phyloP scores from a whole-genome alignment of 2,113 vertebrate genomes.

The Macquaria ambigua region DNA sequence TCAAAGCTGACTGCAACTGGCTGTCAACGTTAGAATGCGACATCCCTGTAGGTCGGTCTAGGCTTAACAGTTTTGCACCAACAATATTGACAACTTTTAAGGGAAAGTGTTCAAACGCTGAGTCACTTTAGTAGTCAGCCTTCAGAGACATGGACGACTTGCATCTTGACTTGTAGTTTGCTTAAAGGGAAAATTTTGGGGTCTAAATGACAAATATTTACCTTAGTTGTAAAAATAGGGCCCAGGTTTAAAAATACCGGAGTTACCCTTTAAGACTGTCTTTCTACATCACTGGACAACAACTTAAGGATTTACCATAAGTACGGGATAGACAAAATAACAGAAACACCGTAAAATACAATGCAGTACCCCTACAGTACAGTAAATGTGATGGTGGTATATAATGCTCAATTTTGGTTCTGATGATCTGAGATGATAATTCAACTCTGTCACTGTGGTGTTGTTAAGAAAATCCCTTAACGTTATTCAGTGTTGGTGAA shows the following conservation, averaged over 20 bases:
- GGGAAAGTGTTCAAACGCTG: neutral
- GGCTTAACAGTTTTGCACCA: neutral
- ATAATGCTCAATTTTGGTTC: neutral
- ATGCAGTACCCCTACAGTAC: neutral
- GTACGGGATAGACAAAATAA: neutral
- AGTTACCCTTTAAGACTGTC: neutral
- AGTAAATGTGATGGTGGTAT: neutral
- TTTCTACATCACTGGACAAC: neutral
- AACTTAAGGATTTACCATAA: neutral
- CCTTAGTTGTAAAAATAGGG: no score
- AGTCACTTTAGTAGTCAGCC: neutral
- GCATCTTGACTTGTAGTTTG: no score
- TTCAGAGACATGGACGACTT: neutral
- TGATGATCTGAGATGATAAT: no score
- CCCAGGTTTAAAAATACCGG: no score
- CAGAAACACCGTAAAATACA: neutral
- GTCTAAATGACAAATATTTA: no score
- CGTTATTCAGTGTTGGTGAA: neutral
- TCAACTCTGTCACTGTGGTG: neutral
- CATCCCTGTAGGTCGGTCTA: neutral
- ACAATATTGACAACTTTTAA: neutral
- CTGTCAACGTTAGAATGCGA: neutral
- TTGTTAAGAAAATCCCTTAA: neutral
- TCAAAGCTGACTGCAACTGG: slow-evolving; percentile 24
- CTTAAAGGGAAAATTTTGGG: no score